Conservation (phyloP, 2,113 vertebrate species). For the Leucopsar rothschildi region DNA sequence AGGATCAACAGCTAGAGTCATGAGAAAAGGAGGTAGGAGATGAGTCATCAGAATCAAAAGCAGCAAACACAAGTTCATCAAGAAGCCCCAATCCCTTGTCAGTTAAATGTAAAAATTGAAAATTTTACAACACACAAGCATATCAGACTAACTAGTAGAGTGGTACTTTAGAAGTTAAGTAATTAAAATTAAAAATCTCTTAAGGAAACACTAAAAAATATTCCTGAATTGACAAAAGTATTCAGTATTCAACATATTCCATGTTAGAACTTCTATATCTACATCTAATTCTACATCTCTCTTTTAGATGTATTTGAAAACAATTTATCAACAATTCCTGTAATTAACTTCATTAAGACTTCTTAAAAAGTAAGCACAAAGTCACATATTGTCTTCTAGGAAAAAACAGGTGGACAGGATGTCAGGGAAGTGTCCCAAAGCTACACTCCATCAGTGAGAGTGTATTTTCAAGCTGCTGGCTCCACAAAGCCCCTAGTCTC, state of each 20-base stretch:
- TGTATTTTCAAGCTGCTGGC: neutral
- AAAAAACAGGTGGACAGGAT: neutral
- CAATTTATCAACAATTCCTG: neutral
- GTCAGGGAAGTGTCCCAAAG: neutral
- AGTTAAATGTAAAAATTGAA: neutral
- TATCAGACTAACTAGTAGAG: neutral
- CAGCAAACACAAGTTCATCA: neutral
- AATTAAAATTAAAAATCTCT: neutral
- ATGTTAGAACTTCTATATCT: neutral
- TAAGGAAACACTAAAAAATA: neutral
- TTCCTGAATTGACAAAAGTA: neutral
- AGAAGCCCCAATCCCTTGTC: neutral
- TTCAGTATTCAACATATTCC: neutral
- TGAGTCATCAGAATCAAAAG: neutral
- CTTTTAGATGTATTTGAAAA: neutral
- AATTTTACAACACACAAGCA: neutral
- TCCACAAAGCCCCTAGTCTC: neutral
- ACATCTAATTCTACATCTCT: neutral
- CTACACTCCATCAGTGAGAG: neutral
- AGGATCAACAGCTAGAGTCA: neutral
- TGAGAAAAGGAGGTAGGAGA: neutral
- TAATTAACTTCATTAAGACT: neutral
- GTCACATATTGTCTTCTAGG: neutral
- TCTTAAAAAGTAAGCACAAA: neutral
- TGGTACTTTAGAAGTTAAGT: neutral